Percentiles rank a stretch among this genome's conserved stretches.
phyloP scores from a whole-genome alignment of 2,888 invertebrate genomes.

The Andrena dorsata region DNA sequence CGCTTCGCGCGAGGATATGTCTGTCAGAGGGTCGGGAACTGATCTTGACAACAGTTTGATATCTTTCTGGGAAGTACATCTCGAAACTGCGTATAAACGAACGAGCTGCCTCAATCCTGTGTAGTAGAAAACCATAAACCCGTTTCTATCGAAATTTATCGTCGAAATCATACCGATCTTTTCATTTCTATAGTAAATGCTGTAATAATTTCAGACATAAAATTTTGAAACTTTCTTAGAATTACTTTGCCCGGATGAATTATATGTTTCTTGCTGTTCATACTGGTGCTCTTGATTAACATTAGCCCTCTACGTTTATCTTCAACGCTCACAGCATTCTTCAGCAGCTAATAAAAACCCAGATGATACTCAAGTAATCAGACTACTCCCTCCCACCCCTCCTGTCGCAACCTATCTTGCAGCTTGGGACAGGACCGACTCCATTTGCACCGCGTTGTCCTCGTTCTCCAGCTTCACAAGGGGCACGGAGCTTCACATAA shows the following conservation, averaged over 20 bases:
- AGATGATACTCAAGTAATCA: background rate
- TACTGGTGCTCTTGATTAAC: background rate
- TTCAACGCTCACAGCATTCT: background rate
- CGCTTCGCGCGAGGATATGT: background rate
- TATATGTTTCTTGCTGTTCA: background rate
- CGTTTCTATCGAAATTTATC: too few relatives aligned
- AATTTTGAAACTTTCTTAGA: too few relatives aligned
- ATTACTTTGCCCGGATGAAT: background rate
- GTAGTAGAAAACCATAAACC: too few relatives aligned
- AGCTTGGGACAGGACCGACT: slow-evolving; percentile 16
- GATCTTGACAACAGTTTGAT: background rate
- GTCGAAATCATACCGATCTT: background rate
- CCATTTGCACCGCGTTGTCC: slow-evolving; percentile 20
- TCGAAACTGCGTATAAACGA: background rate
- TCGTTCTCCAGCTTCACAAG: slow-evolving; percentile 4
- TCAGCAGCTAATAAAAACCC: background rate
- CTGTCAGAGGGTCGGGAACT: background rate
- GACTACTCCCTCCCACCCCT: too few relatives aligned
- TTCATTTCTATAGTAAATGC: too few relatives aligned
- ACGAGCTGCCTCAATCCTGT: background rate
- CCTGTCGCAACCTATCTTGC: slow-evolving; percentile 14
- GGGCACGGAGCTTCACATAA: slow-evolving; percentile 40
- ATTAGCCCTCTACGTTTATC: background rate
- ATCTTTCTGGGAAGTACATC: background rate
- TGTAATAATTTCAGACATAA: too few relatives aligned